phyloP scores from a whole-genome alignment of 2,888 invertebrate species.

The Chymomyza caudatula region DNA sequence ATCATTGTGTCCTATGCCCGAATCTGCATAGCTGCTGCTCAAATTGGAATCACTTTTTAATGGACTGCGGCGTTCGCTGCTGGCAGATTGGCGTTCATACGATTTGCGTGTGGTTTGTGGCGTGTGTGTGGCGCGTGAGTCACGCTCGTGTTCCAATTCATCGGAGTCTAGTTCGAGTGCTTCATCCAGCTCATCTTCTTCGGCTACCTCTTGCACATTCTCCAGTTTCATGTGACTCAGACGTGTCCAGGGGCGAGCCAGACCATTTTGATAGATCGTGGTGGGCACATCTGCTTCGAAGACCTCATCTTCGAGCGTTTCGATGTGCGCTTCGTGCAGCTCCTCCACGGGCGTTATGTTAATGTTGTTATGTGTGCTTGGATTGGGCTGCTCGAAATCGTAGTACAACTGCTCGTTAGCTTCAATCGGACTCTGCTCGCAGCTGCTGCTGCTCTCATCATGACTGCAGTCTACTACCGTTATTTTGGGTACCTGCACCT shows the following conservation, averaged over 20 bases:
- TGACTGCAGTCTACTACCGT: constrained; percentile 74
- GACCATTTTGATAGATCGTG: constrained; percentile 57
- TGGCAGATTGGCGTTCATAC: constrained; percentile 50
- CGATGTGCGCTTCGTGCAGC: constrained; percentile 58
- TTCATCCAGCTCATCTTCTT: constrained; percentile 56
- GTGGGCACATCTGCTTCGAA: constrained; percentile 56
- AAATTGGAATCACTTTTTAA: constrained; percentile 74
- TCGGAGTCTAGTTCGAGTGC: constrained; percentile 51
- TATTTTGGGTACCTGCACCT: constrained; percentile 69
- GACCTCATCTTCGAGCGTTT: constrained; percentile 60
- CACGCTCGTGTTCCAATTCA: constrained; percentile 30
- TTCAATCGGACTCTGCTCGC: constrained; percentile 40
- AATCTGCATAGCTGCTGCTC: constrained; percentile 75
- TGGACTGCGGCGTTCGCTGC: constrained; percentile 61
- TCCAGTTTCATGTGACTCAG: constrained; percentile 67
- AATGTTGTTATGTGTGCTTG: constrained; percentile 4
- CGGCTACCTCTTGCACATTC: constrained; percentile 71
- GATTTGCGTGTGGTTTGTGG: not conserved
- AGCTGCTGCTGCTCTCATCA: constrained; percentile 23
- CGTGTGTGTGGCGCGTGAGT: constrained; percentile 12
- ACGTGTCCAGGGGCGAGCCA: constrained; percentile 55
- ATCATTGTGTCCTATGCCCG: constrained; percentile 63
- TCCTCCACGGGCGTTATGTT: constrained; percentile 53
- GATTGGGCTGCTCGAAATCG: constrained; percentile 59
- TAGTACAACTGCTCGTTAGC: constrained; percentile 66